phyloP scores from a whole-genome alignment of 2,888 invertebrate genomes.

The Synanthedon andrenaeformis region DNA sequence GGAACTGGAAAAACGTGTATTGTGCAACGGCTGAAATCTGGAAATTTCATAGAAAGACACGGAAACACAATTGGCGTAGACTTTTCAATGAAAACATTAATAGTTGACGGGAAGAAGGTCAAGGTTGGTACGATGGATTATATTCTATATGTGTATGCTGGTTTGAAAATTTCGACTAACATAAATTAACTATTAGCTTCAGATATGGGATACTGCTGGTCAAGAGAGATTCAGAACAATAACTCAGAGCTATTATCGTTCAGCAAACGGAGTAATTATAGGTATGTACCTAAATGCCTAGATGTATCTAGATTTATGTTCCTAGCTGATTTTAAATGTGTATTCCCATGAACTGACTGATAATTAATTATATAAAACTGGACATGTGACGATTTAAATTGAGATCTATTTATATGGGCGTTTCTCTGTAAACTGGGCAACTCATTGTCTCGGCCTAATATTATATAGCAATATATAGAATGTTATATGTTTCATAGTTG shows the following conservation, averaged over 20 bases:
- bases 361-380: too few relatives aligned
- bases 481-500: too few relatives aligned
- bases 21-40: constrained; percentile 95
- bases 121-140: constrained; percentile 75
- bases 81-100: constrained; percentile 97
- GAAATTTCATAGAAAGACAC: constrained; percentile 94
- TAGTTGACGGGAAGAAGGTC: constrained; percentile 93
- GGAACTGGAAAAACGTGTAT: constrained; percentile 94
- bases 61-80: constrained; percentile 98
- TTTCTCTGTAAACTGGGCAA: too few relatives aligned
- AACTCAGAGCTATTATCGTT: constrained; percentile 96
- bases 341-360: neutral
- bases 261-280: constrained; percentile 96
- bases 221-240: constrained; percentile 97
- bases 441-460: too few relatives aligned
- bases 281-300: constrained; percentile 54
- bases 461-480: too few relatives aligned
- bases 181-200: constrained; percentile 71
- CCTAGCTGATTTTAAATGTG: too few relatives aligned
- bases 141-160: constrained; percentile 2
- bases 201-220: constrained; percentile 98
- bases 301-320: neutral
- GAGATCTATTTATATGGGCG: too few relatives aligned
- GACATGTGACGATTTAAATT: too few relatives aligned
- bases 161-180: constrained; percentile 3